Evolutionary conservation across 2,113 vertebrate species (phyloP).

Genomic region (human): DNA sequence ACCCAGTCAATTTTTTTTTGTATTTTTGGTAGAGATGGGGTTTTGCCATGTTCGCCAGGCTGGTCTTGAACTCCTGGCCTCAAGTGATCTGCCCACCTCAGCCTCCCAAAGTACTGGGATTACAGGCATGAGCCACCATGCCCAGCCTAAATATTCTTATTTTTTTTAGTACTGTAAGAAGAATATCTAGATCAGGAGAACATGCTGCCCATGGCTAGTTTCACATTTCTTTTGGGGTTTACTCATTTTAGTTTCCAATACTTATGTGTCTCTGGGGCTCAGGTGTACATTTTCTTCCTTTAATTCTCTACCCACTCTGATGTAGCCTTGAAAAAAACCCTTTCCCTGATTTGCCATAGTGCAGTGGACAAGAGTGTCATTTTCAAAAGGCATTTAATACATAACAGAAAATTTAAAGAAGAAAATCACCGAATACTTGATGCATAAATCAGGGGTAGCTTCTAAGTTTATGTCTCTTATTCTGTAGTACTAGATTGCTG

Average conservation of each 20-base stretch:
- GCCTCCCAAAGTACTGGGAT: too few relatives aligned
- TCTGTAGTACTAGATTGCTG: background rate
- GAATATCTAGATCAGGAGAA: background rate
- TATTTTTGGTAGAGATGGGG: too few relatives aligned
- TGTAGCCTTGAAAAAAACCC: background rate
- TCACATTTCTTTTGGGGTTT: too few relatives aligned
- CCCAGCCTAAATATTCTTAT: background rate
- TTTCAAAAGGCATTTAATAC: constrained; percentile 6
- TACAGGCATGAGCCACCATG: too few relatives aligned
- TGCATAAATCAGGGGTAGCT: background rate
- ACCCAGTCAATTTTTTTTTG: too few relatives aligned
- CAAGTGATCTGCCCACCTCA: too few relatives aligned
- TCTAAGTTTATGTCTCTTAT: background rate
- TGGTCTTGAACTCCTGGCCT: too few relatives aligned
- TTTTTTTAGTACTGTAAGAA: background rate
- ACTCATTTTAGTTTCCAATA: background rate
- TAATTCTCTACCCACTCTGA: background rate
- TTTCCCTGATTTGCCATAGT: background rate
- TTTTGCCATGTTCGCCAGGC: too few relatives aligned
- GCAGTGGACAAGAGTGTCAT: background rate
- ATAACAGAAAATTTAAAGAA: background rate
- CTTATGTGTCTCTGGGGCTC: background rate
- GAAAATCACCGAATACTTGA: background rate
- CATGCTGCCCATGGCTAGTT: background rate
- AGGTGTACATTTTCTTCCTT: background rate